phyloP scores from a whole-genome alignment of 2,797 vertebrate genomes.

The Poecilia wingei region DNA sequence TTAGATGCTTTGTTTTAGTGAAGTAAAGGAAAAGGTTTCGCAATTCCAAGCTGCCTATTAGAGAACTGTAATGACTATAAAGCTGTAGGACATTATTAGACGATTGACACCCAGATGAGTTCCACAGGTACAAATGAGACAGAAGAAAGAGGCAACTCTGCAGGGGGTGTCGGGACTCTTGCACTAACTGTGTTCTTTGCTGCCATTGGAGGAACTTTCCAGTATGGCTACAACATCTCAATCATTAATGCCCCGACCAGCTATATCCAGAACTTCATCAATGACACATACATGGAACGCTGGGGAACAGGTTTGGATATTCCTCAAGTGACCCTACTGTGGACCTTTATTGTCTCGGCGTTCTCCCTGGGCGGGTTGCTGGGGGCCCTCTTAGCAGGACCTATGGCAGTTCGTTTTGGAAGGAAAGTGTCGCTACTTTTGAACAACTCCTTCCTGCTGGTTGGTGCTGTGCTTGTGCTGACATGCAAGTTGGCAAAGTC shows the following conservation, averaged over 20 bases:
- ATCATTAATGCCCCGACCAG: constrained; percentile 89
- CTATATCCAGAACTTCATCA: constrained; percentile 89
- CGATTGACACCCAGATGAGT: constrained; percentile 25
- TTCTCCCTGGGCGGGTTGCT: constrained; percentile 86
- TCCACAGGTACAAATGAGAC: constrained; percentile 4
- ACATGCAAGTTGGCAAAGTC: constrained; percentile 79
- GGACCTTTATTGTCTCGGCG: constrained; percentile 87
- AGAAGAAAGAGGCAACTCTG: constrained; percentile 19
- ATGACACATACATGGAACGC: constrained; percentile 83
- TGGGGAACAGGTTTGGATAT: constrained; percentile 72
- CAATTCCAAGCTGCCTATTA: too few species aligned
- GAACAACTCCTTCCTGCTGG: constrained; percentile 86
- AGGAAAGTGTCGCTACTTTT: constrained; percentile 88
- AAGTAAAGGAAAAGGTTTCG: not conserved
- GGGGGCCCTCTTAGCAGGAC: constrained; percentile 86
- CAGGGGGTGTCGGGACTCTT: constrained; percentile 65
- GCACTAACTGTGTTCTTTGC: constrained; percentile 84
- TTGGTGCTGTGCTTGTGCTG: constrained; percentile 76
- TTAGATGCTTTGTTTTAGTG: fast-evolving
- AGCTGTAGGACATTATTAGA: not conserved
- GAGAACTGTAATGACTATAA: not conserved
- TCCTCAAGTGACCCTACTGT: constrained; percentile 78
- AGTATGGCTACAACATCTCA: constrained; percentile 93
- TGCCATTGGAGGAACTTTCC: constrained; percentile 93
- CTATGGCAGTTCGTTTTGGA: constrained; percentile 85